Conservation (phyloP, 1,140 invertebrate species). For the Drosophila lini region DNA sequence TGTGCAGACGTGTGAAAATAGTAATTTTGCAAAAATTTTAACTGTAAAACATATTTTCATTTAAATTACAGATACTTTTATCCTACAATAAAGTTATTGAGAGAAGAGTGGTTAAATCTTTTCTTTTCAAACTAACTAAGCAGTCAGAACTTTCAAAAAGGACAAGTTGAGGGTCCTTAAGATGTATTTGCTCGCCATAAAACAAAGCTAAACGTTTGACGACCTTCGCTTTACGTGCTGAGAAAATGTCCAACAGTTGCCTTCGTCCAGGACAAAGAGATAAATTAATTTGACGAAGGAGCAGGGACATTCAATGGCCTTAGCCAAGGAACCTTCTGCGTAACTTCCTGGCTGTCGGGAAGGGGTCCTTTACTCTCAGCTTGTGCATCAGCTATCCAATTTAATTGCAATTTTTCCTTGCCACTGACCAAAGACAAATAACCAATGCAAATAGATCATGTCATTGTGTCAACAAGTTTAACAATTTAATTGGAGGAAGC, state of each 20-base stretch:
- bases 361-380: conserved; percentile 18
- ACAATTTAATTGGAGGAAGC: conserved; percentile 59
- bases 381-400: conserved; percentile 40
- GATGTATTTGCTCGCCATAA: conserved; percentile 62
- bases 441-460: conserved; percentile 79
- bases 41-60: no score
- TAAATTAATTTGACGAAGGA: conserved; percentile 67
- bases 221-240: conserved; percentile 73
- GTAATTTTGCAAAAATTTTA: no score
- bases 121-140: neutral
- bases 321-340: conserved; percentile 40
- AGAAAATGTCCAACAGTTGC: conserved; percentile 55
- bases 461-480: conserved; percentile 76
- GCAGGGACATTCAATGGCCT: conserved; percentile 52
- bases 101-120: no score
- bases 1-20: no score
- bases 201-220: conserved; percentile 53
- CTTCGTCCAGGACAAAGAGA: conserved; percentile 26
- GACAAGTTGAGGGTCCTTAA: conserved; percentile 28
- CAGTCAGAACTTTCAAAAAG: conserved; percentile 3
- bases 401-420: conserved; percentile 74
- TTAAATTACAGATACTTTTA: no score
- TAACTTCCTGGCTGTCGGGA: conserved; percentile 60
- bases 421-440: conserved; percentile 66
- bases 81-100: no score